Conservation (phyloP, 2,797 vertebrate species). For the Bovichtus diacanthus region DNA sequence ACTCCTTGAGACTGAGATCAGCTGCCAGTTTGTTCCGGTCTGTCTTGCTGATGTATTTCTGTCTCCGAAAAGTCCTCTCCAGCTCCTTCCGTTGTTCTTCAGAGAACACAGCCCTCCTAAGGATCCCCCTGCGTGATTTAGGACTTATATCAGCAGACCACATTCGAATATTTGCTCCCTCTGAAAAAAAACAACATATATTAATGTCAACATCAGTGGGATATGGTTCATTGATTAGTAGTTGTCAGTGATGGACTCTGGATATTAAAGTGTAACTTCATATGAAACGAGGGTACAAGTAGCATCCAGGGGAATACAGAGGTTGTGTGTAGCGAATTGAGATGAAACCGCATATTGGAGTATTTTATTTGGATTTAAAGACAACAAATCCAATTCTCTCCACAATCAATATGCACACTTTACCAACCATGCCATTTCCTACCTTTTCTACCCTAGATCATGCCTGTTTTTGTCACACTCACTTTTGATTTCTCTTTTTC, state of each 20-base stretch:
- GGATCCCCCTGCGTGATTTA: constrained; percentile 92
- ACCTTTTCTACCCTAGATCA: constrained; percentile 31
- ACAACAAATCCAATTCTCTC: background rate
- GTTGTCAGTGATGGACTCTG: background rate
- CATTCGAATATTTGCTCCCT: constrained; percentile 81
- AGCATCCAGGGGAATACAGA: background rate
- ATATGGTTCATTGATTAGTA: background rate
- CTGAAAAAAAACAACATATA: constrained; percentile 58
- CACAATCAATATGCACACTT: constrained; percentile 11
- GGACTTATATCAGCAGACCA: constrained; percentile 89
- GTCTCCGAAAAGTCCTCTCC: constrained; percentile 96
- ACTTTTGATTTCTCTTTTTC: constrained; percentile 54
- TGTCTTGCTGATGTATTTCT: constrained; percentile 98
- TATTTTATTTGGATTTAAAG: background rate
- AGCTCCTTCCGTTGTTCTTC: constrained; percentile 96
- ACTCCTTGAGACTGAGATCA: constrained; percentile 94
- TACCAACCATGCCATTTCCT: constrained; percentile 30
- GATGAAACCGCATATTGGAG: background rate
- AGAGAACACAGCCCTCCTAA: constrained; percentile 96
- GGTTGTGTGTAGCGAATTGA: background rate
- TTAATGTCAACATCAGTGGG: background rate
- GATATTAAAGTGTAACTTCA: background rate
- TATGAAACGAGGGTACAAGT: background rate
- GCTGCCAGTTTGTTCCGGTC: constrained; percentile 95
- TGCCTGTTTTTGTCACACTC: constrained; percentile 54